Base-by-base conservation (phyloP, 1,140 invertebrate genomes). In the Drosophila chauvacae region DNA sequence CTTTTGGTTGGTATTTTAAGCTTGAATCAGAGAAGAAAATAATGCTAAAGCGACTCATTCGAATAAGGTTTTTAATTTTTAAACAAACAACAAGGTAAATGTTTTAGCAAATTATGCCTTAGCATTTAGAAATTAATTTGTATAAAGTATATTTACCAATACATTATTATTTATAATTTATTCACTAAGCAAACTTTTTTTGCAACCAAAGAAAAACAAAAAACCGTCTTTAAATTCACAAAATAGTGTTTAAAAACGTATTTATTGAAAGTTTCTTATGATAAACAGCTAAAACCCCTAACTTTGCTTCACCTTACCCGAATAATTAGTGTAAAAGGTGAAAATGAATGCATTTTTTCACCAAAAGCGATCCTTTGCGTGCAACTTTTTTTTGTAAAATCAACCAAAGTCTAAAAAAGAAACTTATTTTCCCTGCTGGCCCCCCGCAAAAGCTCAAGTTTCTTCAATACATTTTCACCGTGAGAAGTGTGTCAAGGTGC, bases 401-500 rank as follows among this genome's bases (percentile, higher is more conserved):
- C 58, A n/a, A 48, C 7, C 18, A 23, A 23, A 28, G 28, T 35
- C 37, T 9, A 68, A 13, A 42, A 53, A 51, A 51, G 35, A 7
- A 66, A 68, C 62, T 51, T 68, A 20, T 11, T 28, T 9, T 35
- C 7, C 6, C 2, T 39, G 20, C 58, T n/a, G 9, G 7, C 41
- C 51, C 20, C 33, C 16, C 37, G 18, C 7, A 39, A 42, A 53
- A 23, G 35, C 18, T 45, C 14, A 69, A 69, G 39, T 55, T 70
- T 70, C n/a, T 55, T 7, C 30, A 55, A 28, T 53, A 51, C 45
- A 68, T n/a, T 53, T 44, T 44, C 30, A 7, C 10, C 18, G 5
- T n/a, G 18, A 44, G 41, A 73, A 79, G 50, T 79, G 44, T 80
- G 61, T 66, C 61, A 80, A 72, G 68, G 48, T 26, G 14, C 37